Conservation (phyloP, 2,797 vertebrate species). For the Bradypus variegatus region DNA sequence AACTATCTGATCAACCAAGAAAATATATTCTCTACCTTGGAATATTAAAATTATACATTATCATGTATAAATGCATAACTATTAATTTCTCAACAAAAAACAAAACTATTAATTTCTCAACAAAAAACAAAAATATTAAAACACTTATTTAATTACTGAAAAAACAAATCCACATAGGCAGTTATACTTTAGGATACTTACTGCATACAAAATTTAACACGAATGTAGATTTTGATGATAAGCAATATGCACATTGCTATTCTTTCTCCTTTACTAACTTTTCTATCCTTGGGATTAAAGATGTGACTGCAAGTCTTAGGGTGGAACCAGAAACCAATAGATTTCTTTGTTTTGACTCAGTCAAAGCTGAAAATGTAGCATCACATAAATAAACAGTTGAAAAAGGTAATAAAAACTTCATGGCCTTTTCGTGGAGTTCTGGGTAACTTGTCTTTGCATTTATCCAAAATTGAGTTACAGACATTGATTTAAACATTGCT, state of each 20-base stretch:
- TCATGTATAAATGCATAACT: slow-evolving; percentile 18
- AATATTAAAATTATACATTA: slow-evolving; percentile 39
- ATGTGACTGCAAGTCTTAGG: slow-evolving; percentile 61
- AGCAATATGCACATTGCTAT: slow-evolving; percentile 30
- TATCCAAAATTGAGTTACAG: slow-evolving; percentile 63
- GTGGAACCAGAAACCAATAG: slow-evolving; percentile 40
- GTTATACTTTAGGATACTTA: slow-evolving; percentile 53
- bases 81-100: slow-evolving; percentile 45
- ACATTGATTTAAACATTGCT: slow-evolving; percentile 51
- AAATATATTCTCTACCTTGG: slow-evolving; percentile 6
- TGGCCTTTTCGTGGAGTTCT: slow-evolving; percentile 60
- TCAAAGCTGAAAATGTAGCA: slow-evolving; percentile 60
- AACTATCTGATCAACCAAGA: neutral
- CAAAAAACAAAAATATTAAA: slow-evolving; percentile 49
- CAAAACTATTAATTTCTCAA: slow-evolving; percentile 54
- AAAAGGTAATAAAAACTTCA: slow-evolving; percentile 60
- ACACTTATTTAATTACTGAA: slow-evolving; percentile 53
- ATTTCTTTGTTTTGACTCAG: slow-evolving; percentile 56
- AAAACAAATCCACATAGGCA: slow-evolving; percentile 57
- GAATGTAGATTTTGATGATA: slow-evolving; percentile 46
- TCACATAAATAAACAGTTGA: slow-evolving; percentile 55
- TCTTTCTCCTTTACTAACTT: slow-evolving; percentile 64
- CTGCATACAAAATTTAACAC: slow-evolving; percentile 53
- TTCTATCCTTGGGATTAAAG: slow-evolving; percentile 63
- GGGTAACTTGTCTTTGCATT: slow-evolving; percentile 53